Conservation (phyloP, 1,140 invertebrate species). For the Drosophila repleta region DNA sequence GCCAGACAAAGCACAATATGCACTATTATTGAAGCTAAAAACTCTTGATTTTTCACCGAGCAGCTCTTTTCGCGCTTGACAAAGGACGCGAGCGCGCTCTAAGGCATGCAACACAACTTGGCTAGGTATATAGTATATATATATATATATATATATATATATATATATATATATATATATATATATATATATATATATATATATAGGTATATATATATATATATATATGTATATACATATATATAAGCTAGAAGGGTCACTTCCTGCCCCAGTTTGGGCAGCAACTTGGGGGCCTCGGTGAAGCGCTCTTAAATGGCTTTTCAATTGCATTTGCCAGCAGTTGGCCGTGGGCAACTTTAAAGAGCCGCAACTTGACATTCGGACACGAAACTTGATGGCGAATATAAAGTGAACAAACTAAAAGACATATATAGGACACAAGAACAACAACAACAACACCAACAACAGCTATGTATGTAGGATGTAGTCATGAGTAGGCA, state of each 20-base stretch:
- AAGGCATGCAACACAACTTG: neutral
- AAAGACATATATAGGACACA: too few species aligned
- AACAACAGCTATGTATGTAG: conserved; percentile 8
- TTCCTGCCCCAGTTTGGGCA: conserved; percentile 6
- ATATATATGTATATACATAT: conserved; percentile 1
- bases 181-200: conserved; percentile 1
- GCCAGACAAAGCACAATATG: conserved; percentile 15
- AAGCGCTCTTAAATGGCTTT: conserved; percentile 65
- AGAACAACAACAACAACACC: too few species aligned
- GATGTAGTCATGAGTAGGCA: too few species aligned
- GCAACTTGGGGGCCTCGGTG: conserved; percentile 25
- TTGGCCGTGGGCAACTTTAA: conserved; percentile 24
- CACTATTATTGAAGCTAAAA: conserved; percentile 24
- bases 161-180: conserved; percentile 1
- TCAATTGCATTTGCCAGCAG: conserved; percentile 67
- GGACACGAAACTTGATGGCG: conserved; percentile 26
- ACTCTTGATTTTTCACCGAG: conserved; percentile 6
- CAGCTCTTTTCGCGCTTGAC: neutral
- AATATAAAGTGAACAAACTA: conserved; percentile 1
- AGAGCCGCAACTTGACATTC: conserved; percentile 15
- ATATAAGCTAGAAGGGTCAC: conserved; percentile 12
- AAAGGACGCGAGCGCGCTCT: too few species aligned
- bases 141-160: neutral
- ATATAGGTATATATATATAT: neutral
- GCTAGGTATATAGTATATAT: neutral